A percentile compares a stretch with the other conserved stretches of the same genome.
Evolutionary conservation across 1,140 invertebrate species (phyloP).

Genomic region (Sinonovacula constricta): DNA sequence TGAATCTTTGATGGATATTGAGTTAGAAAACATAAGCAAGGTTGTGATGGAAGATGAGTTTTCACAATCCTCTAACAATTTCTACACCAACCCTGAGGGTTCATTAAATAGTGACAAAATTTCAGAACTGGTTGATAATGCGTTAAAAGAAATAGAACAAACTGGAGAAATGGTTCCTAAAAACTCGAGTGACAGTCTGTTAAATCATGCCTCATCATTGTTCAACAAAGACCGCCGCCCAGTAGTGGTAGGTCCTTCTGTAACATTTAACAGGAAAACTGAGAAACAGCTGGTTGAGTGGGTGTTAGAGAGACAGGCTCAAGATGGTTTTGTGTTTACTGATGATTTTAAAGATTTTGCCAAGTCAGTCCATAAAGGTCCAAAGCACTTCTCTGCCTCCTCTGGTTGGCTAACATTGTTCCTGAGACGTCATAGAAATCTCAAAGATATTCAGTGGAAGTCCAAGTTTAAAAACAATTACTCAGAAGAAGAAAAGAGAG

Average conservation of each 20-base stretch:
- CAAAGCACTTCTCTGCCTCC: constrained; percentile 38
- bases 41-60: constrained; percentile 28
- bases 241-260: constrained; percentile 37
- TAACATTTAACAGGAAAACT: constrained; percentile 42
- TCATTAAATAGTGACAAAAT: constrained; percentile 26
- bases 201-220: too few relatives aligned
- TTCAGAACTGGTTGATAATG: constrained; percentile 41
- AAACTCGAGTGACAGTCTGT: not conserved
- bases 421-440: constrained; percentile 25
- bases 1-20: constrained; percentile 23
- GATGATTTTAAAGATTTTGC: constrained; percentile 50
- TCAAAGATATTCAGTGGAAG: constrained; percentile 33
- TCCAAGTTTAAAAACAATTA: constrained; percentile 50
- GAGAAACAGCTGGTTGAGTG: constrained; percentile 37
- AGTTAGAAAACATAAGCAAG: constrained; percentile 47
- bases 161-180: not conserved
- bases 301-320: constrained; percentile 29
- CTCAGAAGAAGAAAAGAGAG: constrained; percentile 43
- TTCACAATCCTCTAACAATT: not conserved
- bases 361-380: constrained; percentile 42
- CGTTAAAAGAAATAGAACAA: constrained; percentile 18
- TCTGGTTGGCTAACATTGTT: constrained; percentile 46
- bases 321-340: constrained; percentile 45
- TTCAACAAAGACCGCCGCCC: constrained; percentile 14
- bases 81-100: not conserved